Evolutionary conservation across 2,797 vertebrate genomes (phyloP), one percentile per base, ranked within the genome.

Genomic region (Sparidentex hasta): DNA sequence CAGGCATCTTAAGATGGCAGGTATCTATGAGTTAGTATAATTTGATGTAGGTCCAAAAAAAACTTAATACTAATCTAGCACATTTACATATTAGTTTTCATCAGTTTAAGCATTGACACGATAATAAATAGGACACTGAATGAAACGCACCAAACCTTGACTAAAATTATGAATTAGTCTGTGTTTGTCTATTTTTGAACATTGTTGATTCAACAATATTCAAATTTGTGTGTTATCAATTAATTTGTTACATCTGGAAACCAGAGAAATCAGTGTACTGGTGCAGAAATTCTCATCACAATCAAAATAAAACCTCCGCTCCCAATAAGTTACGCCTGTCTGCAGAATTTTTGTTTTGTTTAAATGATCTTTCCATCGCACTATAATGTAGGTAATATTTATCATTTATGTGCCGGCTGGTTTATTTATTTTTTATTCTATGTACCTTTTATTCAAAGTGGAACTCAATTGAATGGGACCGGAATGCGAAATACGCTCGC

Each of bases 371-470:
- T 80, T 21, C 23, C 33, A 41, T 78, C 68, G 44, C 5, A 13
- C 21, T 52, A 38, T 7, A 13, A 20, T 52, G n/a, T 13, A 11
- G 41, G 9, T 43, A 46, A 55, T 63, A 4, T 58, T 29, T 29
- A 38, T 29, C 20, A 17, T 71, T 79, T 52, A 58, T 61, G 41
- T 38, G 3, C 27, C 11, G 64, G 17, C 43, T 61, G 58, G 47
- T 74, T 81, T 58, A 43, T 67, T 11, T 59, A 43, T 67, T 11
- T 59, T 47, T 21, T 56, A 48, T 47, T 18, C 48, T 18, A 33
- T 25, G 12, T 63, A 74, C 66, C 56, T 64, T 65, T 29, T 33
- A 63, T 68, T 46, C 44, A 43, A 50, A 61, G 55, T 43, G n/a
- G 52, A 72, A 65, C 61, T 43, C 52, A 50, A 66, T 7, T 20